Evolutionary conservation across 2,888 invertebrate genomes (phyloP), one percentile per base, ranked within the genome.

Genomic region (Mallateleia sp.): DNA sequence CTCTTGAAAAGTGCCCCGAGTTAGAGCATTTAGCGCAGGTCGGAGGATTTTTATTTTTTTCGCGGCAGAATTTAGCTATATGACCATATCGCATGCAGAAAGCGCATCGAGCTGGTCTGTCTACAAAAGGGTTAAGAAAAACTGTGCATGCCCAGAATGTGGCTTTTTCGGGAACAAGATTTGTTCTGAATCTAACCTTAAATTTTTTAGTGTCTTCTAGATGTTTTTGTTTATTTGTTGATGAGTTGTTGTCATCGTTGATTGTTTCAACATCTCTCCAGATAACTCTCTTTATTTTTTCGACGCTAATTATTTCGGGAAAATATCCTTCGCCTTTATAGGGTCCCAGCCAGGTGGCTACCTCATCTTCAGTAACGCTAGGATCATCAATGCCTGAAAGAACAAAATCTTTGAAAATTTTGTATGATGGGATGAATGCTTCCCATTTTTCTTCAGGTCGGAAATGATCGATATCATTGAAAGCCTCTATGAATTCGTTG

Each of bases 331-430:
- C 7, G 11, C 28, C 45, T 18, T 20, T 66, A 15, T 45, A 32
- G 0, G 66, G 9, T 5, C 45, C 66, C 1, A 66, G 34, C 28
- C 47, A 66, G 1, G 5, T 42, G 15, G 14, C 28, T 14, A 66
- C 28, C n/a, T 67, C 50, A 11, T 67, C 52, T 7, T 3, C 15
- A 1, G 67, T 52, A n/a, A 67, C 18, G 11, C 18, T 6, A 6
- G 11, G 11, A 52, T 67, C 67, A 11, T 52, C 32, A 2, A 67
- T 11, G 18, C 67, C 67, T 9, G 20, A 32, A 3, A 67, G 18
- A 14, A 67, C 34, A 45, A 67, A 67, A 15, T 50, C 25, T 20
- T 67, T 67, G 20, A 32, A 52, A 4, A 67, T 52, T 52, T 52
- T 67, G 34, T 20, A 52, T n/a, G 11, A 20, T 3, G 67, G 67